Evolutionary conservation across 2,113 vertebrate genomes (phyloP).

Genomic region (Trogon surrucura): DNA sequence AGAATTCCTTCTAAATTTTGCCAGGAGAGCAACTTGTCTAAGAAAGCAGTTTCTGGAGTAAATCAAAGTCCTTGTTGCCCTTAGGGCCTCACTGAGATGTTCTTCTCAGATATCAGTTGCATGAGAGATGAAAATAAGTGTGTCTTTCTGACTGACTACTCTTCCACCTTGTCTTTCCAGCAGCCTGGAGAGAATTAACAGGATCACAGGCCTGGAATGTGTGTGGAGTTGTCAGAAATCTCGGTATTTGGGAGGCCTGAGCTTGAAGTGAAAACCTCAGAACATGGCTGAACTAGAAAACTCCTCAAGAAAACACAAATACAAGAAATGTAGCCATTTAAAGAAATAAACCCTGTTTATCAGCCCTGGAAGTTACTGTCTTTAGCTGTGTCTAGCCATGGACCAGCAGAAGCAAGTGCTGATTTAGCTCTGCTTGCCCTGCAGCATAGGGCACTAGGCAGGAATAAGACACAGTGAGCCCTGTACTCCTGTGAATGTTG

Average conservation of each 20-base stretch:
- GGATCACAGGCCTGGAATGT: neutral
- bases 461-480: neutral
- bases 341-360: neutral
- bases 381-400: neutral
- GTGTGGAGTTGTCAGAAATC: neutral
- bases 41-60: conserved; percentile 51
- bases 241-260: neutral
- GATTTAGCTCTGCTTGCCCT: neutral
- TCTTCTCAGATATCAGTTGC: conserved; percentile 29
- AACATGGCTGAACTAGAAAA: neutral
- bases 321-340: neutral
- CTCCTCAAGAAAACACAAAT: neutral
- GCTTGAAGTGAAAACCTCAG: neutral
- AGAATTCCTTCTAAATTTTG: conserved; percentile 15
- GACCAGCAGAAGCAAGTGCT: neutral
- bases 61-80: conserved; percentile 35
- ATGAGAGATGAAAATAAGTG: conserved; percentile 13
- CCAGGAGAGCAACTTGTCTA: conserved; percentile 1
- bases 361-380: neutral
- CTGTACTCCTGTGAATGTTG: neutral
- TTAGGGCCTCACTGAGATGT: conserved; percentile 17
- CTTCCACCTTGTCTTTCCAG: neutral
- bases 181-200: neutral
- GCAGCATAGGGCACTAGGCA: neutral
- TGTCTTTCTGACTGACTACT: neutral